phyloP scores from a whole-genome alignment of 2,888 invertebrate genomes.

The Physocephala rufipes region DNA sequence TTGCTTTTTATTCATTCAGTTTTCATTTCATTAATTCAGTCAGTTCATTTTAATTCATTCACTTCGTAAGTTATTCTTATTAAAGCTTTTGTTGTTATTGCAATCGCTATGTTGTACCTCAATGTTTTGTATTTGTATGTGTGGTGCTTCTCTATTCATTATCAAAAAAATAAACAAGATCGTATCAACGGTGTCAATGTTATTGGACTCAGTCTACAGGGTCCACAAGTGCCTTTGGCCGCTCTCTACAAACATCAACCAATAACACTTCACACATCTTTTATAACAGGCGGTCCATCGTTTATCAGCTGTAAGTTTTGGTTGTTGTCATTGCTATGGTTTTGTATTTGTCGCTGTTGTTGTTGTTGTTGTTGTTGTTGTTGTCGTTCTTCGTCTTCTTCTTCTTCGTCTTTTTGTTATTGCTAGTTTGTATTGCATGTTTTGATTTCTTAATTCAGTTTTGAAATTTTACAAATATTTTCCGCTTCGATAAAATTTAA shows the following conservation, averaged over 20 bases:
- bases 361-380: neutral
- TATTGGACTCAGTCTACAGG: constrained; percentile 70
- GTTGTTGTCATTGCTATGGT: neutral
- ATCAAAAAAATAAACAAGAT: constrained; percentile 66
- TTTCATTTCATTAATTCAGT: neutral
- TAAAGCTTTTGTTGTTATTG: constrained; percentile 20
- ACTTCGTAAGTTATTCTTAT: constrained; percentile 9
- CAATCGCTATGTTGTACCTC: constrained; percentile 9
- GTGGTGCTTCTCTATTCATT: constrained; percentile 21
- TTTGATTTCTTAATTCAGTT: no score
- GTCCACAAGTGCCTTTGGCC: constrained; percentile 67
- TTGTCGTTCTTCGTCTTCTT: no score
- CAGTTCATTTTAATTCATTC: no score
- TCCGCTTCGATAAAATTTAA: no score
- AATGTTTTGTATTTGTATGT: constrained; percentile 36
- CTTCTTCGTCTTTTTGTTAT: no score
- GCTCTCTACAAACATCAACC: constrained; percentile 47
- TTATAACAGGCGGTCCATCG: constrained; percentile 52
- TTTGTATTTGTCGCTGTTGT: no score
- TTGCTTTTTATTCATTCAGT: constrained; percentile 36
- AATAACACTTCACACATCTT: constrained; percentile 40
- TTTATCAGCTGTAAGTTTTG: constrained; percentile 61
- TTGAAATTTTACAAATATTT: no score
- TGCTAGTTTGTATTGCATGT: no score
- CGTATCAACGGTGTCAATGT: constrained; percentile 79